Evolutionary conservation across 1,140 invertebrate species (phyloP).

Genomic region (Phymorhynchus buccinoides): DNA sequence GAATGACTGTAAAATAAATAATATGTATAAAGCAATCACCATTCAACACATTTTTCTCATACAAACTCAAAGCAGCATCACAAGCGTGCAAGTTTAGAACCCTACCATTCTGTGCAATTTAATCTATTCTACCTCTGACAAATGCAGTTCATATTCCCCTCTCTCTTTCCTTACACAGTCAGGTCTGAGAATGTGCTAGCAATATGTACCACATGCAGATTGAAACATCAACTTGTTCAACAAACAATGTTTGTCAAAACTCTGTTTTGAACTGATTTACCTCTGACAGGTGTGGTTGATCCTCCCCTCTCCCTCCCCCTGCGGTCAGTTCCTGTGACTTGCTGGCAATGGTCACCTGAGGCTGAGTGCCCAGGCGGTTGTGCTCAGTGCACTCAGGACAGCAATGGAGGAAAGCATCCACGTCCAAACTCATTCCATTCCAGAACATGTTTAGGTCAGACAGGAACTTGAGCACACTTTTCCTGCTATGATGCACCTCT

Average conservation of each 20-base stretch:
- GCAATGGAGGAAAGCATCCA: slow-evolving; percentile 48
- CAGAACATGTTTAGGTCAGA: slow-evolving; percentile 46
- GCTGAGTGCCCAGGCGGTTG: slow-evolving; percentile 22
- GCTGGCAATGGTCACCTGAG: neutral
- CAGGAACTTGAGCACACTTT: slow-evolving; percentile 35
- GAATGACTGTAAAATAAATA: no score
- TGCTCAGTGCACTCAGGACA: slow-evolving; percentile 50
- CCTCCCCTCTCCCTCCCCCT: neutral
- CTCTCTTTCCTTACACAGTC: no score
- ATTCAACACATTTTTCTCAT: neutral
- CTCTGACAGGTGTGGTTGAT: slow-evolving; percentile 30
- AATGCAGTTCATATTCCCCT: no score
- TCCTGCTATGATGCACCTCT: slow-evolving; percentile 46
- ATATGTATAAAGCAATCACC: no score
- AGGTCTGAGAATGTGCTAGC: no score
- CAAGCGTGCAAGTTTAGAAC: no score
- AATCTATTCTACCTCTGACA: slow-evolving; percentile 15
- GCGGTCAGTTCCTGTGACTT: neutral
- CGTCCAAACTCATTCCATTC: slow-evolving; percentile 53
- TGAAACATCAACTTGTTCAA: no score
- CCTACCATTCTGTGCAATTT: no score
- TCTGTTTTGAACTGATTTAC: no score
- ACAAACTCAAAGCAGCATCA: no score
- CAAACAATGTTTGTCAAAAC: no score
- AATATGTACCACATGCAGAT: no score